phyloP scores from a whole-genome alignment of 2,888 invertebrate species.

The Polydesmus complanatus region DNA sequence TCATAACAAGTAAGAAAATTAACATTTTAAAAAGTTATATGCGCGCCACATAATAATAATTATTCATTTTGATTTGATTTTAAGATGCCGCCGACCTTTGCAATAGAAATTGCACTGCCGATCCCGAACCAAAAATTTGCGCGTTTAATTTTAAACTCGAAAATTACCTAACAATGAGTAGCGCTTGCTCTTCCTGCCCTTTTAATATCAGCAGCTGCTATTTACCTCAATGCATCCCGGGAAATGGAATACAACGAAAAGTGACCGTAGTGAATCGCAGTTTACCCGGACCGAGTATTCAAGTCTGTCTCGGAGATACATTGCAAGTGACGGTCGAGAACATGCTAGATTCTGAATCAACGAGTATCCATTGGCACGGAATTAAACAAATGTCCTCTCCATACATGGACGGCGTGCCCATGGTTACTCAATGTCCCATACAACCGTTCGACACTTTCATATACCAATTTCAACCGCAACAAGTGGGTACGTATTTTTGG shows the following conservation, averaged over 20 bases:
- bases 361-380: background rate
- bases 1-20: no score
- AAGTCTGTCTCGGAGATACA: background rate
- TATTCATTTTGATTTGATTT: no score
- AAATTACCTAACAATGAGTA: conserved; percentile 85
- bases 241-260: background rate
- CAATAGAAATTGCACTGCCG: background rate
- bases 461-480: conserved; percentile 67
- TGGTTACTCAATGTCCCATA: conserved; percentile 72
- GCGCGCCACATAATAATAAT: background rate
- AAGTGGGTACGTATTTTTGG: conserved; percentile 77
- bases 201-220: conserved; percentile 63
- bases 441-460: conserved; percentile 58
- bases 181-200: conserved; percentile 64
- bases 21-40: background rate
- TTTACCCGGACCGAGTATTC: background rate
- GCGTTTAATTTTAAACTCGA: conserved; percentile 44
- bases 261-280: background rate
- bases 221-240: background rate
- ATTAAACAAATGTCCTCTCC: conserved; percentile 36
- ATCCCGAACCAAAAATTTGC: background rate
- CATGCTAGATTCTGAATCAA: background rate
- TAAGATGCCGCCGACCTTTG: background rate
- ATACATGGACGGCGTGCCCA: conserved; percentile 80
- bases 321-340: background rate